Base-by-base conservation (phyloP, 2,113 vertebrate genomes). In the Sitta europaea region DNA sequence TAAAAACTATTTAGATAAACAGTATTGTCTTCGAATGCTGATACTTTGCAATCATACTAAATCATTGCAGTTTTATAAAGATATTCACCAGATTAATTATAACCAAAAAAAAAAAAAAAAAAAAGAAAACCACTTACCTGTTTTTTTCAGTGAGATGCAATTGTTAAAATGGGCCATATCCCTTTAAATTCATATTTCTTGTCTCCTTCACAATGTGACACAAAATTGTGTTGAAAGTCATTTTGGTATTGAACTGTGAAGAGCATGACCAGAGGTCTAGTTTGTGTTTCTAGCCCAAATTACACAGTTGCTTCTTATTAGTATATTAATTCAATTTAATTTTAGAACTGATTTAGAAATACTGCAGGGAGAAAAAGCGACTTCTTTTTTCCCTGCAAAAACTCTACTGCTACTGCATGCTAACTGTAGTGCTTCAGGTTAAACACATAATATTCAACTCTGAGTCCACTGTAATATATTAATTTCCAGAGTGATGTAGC, bases 301-400 rank as follows among this genome's bases (percentile, higher is more conserved):
- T 59, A 82, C 40, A 90, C 58, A 59, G n/a, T 85, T 74, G 11
- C 12, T 84, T 78, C 62, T 78, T 87, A 78, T 59, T 78, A 74
- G 58, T 53, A 53, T 40, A 93, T 89, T 87, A 91, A 96, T 87
- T 86, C 55, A 74, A 84, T 77, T 71, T 91, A 75, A 79, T 92
- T 94, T 93, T 84, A 68, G 58, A 90, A 85, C 45, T 57, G 54
- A 78, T 71, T 90, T 71, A 79, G 62, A 88, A 94, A 86, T 86
- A 93, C 74, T 76, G 18, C 61, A 78, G 62, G 74, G 58, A 93
- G n/a, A 91, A 58, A 71, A 82, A 45, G 7, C 57, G 6, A n/a
- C 2, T 3, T 65, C 3, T 65, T 62, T 73, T 91, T 89, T 54
- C 43, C 12, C 19, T 40, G 7, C 14, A 78, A 85, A 87, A 93